Percentiles rank a stretch among this genome's conserved stretches.
Evolutionary conservation across 2,888 invertebrate species (phyloP).

Genomic region (Leptopterna dolabrata): DNA sequence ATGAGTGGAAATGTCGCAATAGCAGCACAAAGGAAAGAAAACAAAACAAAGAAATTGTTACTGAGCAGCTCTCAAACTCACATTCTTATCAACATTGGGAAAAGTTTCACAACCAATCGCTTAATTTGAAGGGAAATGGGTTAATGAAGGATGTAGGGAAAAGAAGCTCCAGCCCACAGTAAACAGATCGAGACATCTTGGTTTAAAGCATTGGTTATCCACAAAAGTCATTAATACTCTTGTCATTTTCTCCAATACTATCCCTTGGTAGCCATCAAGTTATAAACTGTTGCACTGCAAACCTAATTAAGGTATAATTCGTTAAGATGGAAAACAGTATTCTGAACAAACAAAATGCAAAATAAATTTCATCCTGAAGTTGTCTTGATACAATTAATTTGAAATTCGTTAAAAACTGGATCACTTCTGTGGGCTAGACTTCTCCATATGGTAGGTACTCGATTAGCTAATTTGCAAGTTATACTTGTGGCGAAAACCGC

Average conservation of each 20-base stretch:
- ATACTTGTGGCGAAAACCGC: not conserved
- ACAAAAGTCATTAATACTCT: too few species aligned
- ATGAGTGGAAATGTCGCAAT: slow-evolving; percentile 42
- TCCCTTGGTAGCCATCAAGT: too few species aligned
- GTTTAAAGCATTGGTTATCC: too few species aligned
- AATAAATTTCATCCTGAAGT: too few species aligned
- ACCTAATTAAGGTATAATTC: too few species aligned
- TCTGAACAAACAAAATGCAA: too few species aligned
- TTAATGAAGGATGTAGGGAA: not conserved
- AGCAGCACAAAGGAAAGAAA: slow-evolving; percentile 56
- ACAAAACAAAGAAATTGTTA: slow-evolving; percentile 35
- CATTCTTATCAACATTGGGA: not conserved
- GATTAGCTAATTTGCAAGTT: not conserved
- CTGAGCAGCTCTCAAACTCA: slow-evolving; percentile 23
- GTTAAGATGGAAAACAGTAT: too few species aligned
- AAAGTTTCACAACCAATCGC: not conserved
- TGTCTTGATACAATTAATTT: too few species aligned
- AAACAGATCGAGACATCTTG: not conserved
- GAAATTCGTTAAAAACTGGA: too few species aligned
- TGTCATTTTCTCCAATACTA: too few species aligned
- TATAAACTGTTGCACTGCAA: too few species aligned
- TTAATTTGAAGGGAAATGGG: not conserved
- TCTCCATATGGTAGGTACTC: not conserved
- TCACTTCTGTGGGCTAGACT: not conserved
- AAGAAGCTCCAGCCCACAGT: not conserved